These are phyloP conservation scores for Drosophila nigrodunni DNA, from an alignment of 1,140 invertebrate genomes.

Conservation along the genomic window DNA sequence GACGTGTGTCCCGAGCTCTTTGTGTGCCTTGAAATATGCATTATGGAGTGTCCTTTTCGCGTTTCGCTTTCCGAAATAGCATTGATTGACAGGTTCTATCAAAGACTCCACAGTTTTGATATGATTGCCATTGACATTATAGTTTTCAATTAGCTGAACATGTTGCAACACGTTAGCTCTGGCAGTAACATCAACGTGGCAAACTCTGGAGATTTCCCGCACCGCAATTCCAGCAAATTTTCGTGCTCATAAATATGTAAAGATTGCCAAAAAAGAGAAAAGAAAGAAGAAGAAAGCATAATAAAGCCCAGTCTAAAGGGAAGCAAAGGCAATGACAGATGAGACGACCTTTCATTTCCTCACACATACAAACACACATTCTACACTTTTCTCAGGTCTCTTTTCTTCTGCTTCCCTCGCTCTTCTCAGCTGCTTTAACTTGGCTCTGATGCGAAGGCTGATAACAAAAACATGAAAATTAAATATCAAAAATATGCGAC, in stretches of 20 bases:
- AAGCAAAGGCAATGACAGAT: slow-evolving; percentile 34
- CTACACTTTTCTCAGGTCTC: neutral
- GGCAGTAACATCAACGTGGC: neutral
- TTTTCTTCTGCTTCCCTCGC: neutral
- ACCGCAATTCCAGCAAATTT: slow-evolving; percentile 21
- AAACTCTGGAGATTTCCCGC: neutral
- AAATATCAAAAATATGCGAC: slow-evolving; percentile 74
- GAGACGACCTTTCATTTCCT: neutral
- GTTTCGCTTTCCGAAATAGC: neutral
- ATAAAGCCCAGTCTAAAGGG: slow-evolving; percentile 46
- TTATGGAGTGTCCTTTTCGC: slow-evolving; percentile 8
- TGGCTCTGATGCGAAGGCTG: slow-evolving; percentile 24
- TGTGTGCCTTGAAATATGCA: slow-evolving; percentile 11
- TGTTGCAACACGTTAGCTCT: slow-evolving; percentile 13
- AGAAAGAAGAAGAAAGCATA: slow-evolving; percentile 17
- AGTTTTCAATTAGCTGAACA: slow-evolving; percentile 76
- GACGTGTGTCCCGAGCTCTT: neutral
- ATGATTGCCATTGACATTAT: slow-evolving; percentile 76
- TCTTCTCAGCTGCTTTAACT: slow-evolving; percentile 10
- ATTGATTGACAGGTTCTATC: slow-evolving; percentile 53
- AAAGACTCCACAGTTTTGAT: slow-evolving; percentile 44
- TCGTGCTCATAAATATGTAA: slow-evolving; percentile 49
- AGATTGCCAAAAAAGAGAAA: slow-evolving; percentile 27
- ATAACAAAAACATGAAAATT: slow-evolving; percentile 68
- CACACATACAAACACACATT: neutral